Percentiles rank a stretch among this genome's conserved stretches.
Evolutionary conservation across 2,797 vertebrate genomes (phyloP).

Genomic region (Chaetodon trifasciatus): DNA sequence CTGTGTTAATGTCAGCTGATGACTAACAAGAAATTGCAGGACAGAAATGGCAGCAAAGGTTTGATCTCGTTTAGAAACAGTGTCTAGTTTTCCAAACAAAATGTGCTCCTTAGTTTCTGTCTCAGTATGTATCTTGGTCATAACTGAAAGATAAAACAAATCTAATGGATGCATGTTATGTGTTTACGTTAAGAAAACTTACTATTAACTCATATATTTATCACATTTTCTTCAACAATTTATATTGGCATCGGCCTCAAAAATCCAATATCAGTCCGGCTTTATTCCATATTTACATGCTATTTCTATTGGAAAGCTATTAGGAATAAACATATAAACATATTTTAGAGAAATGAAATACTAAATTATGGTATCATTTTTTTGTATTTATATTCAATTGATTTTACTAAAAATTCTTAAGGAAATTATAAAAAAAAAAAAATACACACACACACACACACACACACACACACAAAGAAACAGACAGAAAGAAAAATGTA

Average conservation of each 20-base stretch:
- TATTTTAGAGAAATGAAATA: not conserved
- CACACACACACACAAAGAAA: no score
- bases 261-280: not conserved
- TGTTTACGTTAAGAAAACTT: no score
- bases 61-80: not conserved
- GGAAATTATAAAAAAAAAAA: not conserved
- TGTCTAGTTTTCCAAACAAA: not conserved
- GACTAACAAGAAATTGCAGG: not conserved
- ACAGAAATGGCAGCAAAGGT: not conserved
- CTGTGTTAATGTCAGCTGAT: not conserved
- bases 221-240: no score
- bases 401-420: not conserved
- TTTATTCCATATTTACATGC: not conserved
- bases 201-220: no score
- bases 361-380: not conserved
- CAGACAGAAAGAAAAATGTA: not conserved
- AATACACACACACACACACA: no score
- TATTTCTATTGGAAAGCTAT: not conserved
- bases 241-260: no score
- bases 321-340: not conserved
- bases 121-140: not conserved
- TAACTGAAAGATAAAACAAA: not conserved
- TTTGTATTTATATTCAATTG: not conserved
- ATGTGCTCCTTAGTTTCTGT: no score
- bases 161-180: not conserved